Evolutionary conservation across 2,113 vertebrate genomes (phyloP), one percentile per base, ranked within the genome.

Genomic region (Platanista minor): DNA sequence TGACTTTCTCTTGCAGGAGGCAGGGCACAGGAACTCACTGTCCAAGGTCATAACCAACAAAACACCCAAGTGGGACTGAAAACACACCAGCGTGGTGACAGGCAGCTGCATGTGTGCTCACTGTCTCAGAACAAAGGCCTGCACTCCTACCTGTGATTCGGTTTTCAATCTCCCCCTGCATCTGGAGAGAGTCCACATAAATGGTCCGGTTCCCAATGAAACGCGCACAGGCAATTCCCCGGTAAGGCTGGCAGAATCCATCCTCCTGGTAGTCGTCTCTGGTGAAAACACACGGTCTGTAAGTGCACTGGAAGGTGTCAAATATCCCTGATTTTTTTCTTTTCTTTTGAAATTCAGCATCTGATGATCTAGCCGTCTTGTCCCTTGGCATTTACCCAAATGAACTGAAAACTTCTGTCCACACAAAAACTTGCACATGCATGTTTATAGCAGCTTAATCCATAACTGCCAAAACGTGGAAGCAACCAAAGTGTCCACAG

Each of bases 161-260:
- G 97, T 99, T 99, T 98, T 99, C 99, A 88, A 99, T 99, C 98
- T 99, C 99, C 3, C 99, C 99, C 98, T 99, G 99, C 99, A 99
- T 99, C 98, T 99, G 99, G 36, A 99, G 99, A 12, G 99, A 99
- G 98, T 99, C 99, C 87, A 99, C 99, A 10, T 99, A 99, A 98
- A 99, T 99, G 95, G 99, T 99, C 81, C 99, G 98, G 98, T 99
- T 99, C 75, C 99, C 99, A 33, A 99, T 99, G 98, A 99, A 99
- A 94, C 99, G 99, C 0, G 99, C 99, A 33, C 99, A 99, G 0
- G 99, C 99, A n/a, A 99, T 99, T 74, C 99, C 99, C 10, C 99
- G 98, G 92, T 99, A 99, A 0, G 99, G 99, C 98, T 99, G 99
- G 97, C 99, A 99, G 98, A 99, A 99, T 17, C 99, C 99, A 25